Percentiles rank a stretch among this genome's conserved stretches.
These are phyloP conservation scores for Rhamphomyia laevipes DNA, from an alignment of 2,888 invertebrate genomes.

Conservation along the genomic window DNA sequence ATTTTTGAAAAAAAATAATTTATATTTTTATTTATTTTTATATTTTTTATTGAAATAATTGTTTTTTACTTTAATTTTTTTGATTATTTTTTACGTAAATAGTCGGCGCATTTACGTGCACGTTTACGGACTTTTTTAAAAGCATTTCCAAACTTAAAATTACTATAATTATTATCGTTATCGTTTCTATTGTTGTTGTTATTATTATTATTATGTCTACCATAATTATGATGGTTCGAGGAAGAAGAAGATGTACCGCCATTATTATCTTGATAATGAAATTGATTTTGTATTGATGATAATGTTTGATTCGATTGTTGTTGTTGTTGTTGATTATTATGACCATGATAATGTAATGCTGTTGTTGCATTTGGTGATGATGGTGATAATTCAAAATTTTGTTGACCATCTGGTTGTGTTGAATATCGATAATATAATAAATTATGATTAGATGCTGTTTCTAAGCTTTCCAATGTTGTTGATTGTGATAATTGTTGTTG, in stretches of 20 bases:
- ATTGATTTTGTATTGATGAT: not conserved
- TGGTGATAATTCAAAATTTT: slow-evolving; percentile 22
- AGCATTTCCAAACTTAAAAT: slow-evolving; percentile 33
- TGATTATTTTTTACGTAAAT: slow-evolving; percentile 32
- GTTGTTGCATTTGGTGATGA: slow-evolving; percentile 22
- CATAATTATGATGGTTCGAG: not conserved
- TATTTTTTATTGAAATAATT: slow-evolving; percentile 3
- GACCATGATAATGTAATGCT: slow-evolving; percentile 10
- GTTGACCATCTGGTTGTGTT: slow-evolving; percentile 19
- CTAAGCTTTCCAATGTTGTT: slow-evolving; percentile 29
- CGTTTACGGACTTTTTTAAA: slow-evolving; percentile 34
- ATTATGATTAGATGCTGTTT: slow-evolving; percentile 31
- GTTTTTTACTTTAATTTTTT: slow-evolving; percentile 3
- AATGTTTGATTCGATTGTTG: not conserved
- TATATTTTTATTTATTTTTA: not conserved
- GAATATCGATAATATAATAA: slow-evolving; percentile 19
- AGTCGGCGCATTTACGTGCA: slow-evolving; percentile 37
- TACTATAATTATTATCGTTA: slow-evolving; percentile 9
- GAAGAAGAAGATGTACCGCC: not conserved
- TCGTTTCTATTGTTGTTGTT: not conserved
- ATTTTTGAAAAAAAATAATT: no score
- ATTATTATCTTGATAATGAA: not conserved
- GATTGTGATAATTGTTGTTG: not conserved
- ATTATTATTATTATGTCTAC: not conserved
- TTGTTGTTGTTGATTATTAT: slow-evolving; percentile 10